Base-by-base conservation (phyloP, 2,888 invertebrate genomes). In the Empis stercorea region DNA sequence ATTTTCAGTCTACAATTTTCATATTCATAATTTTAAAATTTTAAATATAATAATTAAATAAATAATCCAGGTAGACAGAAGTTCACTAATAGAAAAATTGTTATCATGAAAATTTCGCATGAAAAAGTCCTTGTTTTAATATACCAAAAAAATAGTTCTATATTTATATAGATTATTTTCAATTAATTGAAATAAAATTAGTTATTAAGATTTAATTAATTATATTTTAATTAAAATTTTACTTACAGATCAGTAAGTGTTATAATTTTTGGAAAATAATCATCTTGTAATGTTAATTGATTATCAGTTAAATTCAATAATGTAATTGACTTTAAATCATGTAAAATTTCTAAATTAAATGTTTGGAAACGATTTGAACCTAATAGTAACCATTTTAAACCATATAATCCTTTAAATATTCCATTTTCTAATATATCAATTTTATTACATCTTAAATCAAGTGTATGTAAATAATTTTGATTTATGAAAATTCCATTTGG, bases 261-360 rank as follows among this genome's bases (percentile, higher is more conserved):
- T 68, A 67, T 52, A 76, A 40, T 60, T 51, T 60, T 56, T 10
- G 75, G 73, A 55, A 78, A 71, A 37, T 54, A 59, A 42, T 72
- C 64, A 30, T 65, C 63, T 34, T 62, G 60, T 45, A 73, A 59
- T 4, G 70, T 71, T 36, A 78, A 57, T 11, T 60, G 59, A 63
- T 78, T 78, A 32, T 67, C 57, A 13, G 69, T 71, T 43, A 78
- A 57, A 53, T 72, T 63, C 58, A 76, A 59, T 66, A 71, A 71
- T 43, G 64, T 60, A 39, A 75, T 57, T 7, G 57, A 55, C 2
- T 56, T 61, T 55, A 73, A 63, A 47, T 68, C 61, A 16, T 59
- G 57, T 38, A 76, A 66, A 49, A 70, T 68, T 1, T 61, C 57
- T 52, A 74, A 57, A 55, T 73, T 64, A 40, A 74, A 65, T 15